Evolutionary conservation across 2,113 vertebrate genomes (phyloP).

Genomic region (Hypocryptadius cinnamomeus): DNA sequence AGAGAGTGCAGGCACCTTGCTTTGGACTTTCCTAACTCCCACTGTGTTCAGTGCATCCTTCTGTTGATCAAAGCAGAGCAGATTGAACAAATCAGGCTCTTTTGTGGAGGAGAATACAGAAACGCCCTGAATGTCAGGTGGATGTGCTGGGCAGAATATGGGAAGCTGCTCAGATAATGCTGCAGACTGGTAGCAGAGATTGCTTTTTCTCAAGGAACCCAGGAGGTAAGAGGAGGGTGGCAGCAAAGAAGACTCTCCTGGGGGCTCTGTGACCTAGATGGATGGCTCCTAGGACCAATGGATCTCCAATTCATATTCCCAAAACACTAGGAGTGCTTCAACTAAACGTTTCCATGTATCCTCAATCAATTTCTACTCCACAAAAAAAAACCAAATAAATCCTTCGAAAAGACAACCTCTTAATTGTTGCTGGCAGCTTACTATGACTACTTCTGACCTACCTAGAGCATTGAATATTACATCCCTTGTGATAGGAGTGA

Average conservation of each 20-base stretch:
- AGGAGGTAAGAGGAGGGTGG: neutral
- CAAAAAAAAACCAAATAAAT: neutral
- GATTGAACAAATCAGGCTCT: neutral
- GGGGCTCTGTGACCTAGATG: neutral
- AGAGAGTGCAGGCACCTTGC: neutral
- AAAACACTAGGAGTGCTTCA: neutral
- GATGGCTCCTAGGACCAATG: neutral
- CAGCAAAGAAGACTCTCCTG: neutral
- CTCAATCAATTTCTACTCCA: neutral
- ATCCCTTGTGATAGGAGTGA: neutral
- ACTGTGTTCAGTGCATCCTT: neutral
- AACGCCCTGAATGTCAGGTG: neutral
- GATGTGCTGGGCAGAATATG: neutral
- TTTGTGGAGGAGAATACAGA: neutral
- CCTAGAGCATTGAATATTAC: neutral
- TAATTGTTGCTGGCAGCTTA: neutral
- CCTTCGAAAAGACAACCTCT: neutral
- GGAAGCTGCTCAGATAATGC: neutral
- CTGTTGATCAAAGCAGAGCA: neutral
- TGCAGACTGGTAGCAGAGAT: neutral
- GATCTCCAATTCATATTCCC: neutral
- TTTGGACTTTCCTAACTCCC: neutral
- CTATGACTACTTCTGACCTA: neutral
- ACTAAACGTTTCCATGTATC: fast-evolving
- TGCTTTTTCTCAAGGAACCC: neutral